phyloP scores from a whole-genome alignment of 2,113 vertebrate genomes.

The Actenoides lindsayi region DNA sequence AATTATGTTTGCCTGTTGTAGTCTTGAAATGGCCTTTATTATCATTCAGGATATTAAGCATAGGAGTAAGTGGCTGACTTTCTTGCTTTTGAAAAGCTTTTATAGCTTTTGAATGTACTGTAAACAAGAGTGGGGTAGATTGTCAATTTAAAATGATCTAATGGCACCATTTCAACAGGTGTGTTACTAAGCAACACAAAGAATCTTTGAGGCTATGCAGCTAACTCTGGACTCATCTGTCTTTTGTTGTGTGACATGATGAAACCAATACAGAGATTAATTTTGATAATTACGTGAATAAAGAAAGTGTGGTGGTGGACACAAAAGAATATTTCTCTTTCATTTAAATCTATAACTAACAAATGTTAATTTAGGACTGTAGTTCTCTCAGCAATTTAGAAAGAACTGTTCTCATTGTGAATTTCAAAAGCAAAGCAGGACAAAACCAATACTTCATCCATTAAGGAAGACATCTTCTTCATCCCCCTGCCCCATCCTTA shows the following conservation, averaged over 20 bases:
- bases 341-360: constrained; percentile 40
- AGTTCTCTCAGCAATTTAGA: constrained; percentile 11
- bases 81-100: background rate
- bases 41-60: background rate
- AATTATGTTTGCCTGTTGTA: background rate
- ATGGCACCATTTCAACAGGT: background rate
- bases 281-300: constrained; percentile 63
- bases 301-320: constrained; percentile 14
- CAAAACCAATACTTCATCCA: background rate
- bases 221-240: constrained; percentile 8
- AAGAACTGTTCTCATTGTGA: constrained; percentile 25
- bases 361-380: constrained; percentile 17
- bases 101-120: background rate
- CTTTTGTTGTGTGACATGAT: constrained; percentile 39
- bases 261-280: constrained; percentile 34
- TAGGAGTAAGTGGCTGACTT: background rate
- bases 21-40: constrained; percentile 14
- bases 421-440: constrained; percentile 14
- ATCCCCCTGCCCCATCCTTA: fast-evolving
- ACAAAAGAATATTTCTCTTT: constrained; percentile 48
- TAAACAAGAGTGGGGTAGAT: constrained; percentile 11
- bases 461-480: background rate
- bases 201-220: background rate
- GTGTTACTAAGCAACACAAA: constrained; percentile 40
- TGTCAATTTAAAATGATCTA: constrained; percentile 23